Evolutionary conservation across 2,888 invertebrate genomes (phyloP), one percentile per base, ranked within the genome.

Genomic region (Tribolium freemani): DNA sequence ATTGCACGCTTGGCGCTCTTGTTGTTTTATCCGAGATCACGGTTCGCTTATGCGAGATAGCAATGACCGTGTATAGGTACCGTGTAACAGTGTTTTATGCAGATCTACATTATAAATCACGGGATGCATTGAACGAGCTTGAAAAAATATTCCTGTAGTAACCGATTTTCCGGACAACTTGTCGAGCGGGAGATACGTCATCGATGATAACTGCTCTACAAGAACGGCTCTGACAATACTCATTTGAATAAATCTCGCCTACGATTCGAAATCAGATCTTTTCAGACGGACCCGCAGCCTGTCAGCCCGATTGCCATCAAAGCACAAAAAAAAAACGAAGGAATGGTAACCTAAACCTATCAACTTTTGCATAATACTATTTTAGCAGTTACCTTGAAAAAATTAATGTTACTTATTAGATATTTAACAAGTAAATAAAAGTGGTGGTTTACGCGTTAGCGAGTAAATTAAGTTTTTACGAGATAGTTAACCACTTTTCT

Each of bases 71-170:
- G 54, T 48, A 57, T 48, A 56, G 57, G 56, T 57, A 56, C 67
- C 56, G 56, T 50, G 68, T 57, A 68, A 57, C 68, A 68, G 68
- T 57, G 64, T 68, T 57, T 57, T 57, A 68, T 57, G 68, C 68
- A 68, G 68, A 68, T 68, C 57, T 57, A 50, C 68, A 31, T 68
- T 68, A 56, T 68, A 68, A 68, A 68, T 68, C 68, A 68, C 68
- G 31, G 20, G 50, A 68, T 50, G 64, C 45, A 64, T 64, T 64
- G 38, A 53, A 21, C 21, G 31, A 3, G 11, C 50, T 16, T 13
- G 26, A 50, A 50, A 48, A 63, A 63, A 63, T 48, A 63, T 63
- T 63, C 50, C 11, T 16, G 63, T 63, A 63, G 26, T 50, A 63
- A 63, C 26, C 51, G 51, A 63, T 63, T 63, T 63, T 63, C 63